Evolutionary conservation across 2,797 vertebrate genomes (phyloP), one percentile per base, ranked within the genome.

Genomic region (Sebastes variabilis): DNA sequence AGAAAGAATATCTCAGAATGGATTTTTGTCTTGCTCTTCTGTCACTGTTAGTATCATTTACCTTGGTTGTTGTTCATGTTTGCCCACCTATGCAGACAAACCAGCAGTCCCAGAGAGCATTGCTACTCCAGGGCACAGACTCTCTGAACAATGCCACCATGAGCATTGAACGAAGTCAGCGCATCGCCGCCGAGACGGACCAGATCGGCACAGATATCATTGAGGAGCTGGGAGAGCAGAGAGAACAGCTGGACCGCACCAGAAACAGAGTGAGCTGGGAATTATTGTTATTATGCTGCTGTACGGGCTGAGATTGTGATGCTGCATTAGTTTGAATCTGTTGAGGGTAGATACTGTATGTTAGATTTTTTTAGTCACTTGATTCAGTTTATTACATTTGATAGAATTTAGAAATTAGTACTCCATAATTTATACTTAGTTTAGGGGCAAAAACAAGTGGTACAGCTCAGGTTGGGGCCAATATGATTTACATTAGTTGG

Each of bases 151-250:
- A 96, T 20, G 96, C 97, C 89, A 97, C 89, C 3, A 96, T 97
- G 90, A 99, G 99, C 84, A 97, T 99, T 4, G 97, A 98, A 29
- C 96, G 97, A 42, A 98, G 97, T 5, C 98, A 98, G n/a, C 95
- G 95, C 32, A 96, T 99, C 27, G 98, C 99, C 1, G 94, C 93
- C 0, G 98, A 99, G 83, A 97, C 98, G 0, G 98, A 99, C 60
- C 96, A 97, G 75, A 96, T 99, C 8, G 99, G 98, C 75, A 96
- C 96, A 0, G 97, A 98, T 13, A 97, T 99, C 72, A 99, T 99
- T 1, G 98, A 99, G 84, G 98, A 99, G 69, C 96, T 99, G 0
- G 98, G 98, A 11, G 97, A 96, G 60, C 99, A 99, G 92, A 93
- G 98, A 77, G 99, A 99, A 11, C 98, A 99, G 61, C 94, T 99